Evolutionary conservation across 2,113 vertebrate genomes (phyloP).

Genomic region (Athene noctua): DNA sequence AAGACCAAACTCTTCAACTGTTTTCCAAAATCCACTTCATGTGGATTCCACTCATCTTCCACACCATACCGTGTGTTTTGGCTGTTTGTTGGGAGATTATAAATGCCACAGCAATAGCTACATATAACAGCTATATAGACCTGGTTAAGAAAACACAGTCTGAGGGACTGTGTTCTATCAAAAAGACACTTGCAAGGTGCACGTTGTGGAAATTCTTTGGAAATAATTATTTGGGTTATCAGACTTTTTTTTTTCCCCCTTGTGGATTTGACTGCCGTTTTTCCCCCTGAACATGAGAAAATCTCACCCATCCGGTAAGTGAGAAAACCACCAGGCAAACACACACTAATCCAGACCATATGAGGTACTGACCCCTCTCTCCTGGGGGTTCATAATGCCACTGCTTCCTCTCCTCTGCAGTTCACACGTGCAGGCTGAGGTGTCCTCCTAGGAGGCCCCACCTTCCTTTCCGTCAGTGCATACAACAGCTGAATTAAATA

Average conservation of each 20-base stretch:
- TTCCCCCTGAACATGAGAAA: neutral
- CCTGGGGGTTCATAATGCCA: neutral
- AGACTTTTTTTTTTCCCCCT: neutral
- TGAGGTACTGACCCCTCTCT: neutral
- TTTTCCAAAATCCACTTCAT: neutral
- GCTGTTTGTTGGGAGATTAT: neutral
- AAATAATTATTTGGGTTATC: neutral
- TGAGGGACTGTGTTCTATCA: neutral
- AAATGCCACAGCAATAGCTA: neutral
- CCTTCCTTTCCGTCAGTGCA: neutral
- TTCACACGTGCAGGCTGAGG: accelerated
- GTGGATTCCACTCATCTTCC: neutral
- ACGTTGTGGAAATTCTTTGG: accelerated
- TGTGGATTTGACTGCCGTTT: neutral
- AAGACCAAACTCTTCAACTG: neutral
- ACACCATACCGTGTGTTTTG: accelerated
- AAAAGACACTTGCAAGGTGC: neutral
- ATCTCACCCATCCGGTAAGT: neutral
- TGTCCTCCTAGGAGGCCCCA: neutral
- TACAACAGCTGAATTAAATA: neutral
- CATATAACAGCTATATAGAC: accelerated
- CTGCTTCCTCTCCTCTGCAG: neutral
- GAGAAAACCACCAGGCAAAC: neutral
- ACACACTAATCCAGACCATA: neutral
- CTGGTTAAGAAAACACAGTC: neutral